A percentile compares a stretch with the other conserved stretches of the same genome.
phyloP scores from a whole-genome alignment of 2,113 vertebrate genomes.

The Chloropsis cyanopogon region DNA sequence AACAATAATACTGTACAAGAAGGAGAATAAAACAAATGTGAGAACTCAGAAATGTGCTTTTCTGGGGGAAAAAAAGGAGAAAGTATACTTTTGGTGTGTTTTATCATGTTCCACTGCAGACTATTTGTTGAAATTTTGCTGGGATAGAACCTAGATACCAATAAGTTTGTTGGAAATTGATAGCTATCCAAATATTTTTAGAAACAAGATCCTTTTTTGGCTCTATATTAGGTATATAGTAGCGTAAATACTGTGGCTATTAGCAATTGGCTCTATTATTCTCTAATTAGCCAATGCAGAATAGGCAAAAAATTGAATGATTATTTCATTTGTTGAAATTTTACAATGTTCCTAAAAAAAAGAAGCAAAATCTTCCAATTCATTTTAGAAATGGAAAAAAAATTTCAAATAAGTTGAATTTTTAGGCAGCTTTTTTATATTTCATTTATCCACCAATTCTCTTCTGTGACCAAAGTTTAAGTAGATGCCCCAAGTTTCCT shows the following conservation, averaged over 20 bases:
- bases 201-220: not conserved
- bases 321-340: not conserved
- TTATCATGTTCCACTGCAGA: not conserved
- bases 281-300: not conserved
- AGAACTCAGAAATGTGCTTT: not conserved
- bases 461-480: not conserved
- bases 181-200: not conserved
- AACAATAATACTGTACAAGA: not conserved
- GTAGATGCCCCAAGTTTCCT: not conserved
- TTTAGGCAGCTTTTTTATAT: not conserved
- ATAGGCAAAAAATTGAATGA: not conserved
- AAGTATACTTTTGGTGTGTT: not conserved
- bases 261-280: too few relatives aligned
- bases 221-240: not conserved
- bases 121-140: not conserved
- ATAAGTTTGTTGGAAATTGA: not conserved
- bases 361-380: not conserved
- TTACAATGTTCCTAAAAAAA: not conserved
- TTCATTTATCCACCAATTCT: rapidly evolving
- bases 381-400: not conserved
- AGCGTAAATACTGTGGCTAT: not conserved
- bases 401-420: not conserved
- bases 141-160: not conserved
- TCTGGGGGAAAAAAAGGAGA: not conserved
- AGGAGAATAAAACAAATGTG: not conserved